A percentile compares a stretch with the other conserved stretches of the same genome.
phyloP scores from a whole-genome alignment of 2,113 vertebrate species.

The Orycteropus afer region DNA sequence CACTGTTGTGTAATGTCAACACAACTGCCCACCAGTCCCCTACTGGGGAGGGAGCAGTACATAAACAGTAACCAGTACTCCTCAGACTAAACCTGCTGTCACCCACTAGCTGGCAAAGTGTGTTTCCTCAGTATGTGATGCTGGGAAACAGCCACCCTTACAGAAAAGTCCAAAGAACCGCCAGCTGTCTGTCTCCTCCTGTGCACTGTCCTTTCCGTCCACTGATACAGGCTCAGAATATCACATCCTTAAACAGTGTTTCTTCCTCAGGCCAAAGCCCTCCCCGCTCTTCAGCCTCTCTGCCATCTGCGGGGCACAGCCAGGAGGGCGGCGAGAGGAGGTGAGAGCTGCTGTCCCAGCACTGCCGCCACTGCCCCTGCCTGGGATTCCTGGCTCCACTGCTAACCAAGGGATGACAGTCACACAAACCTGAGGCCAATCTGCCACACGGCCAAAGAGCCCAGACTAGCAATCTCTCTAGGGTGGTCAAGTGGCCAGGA shows the following conservation, averaged over 20 bases:
- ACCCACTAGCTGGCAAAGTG: background rate
- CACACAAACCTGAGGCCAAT: background rate
- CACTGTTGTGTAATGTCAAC: background rate
- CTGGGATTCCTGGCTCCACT: background rate
- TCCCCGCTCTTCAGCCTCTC: background rate
- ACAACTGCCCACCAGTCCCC: background rate
- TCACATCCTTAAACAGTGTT: background rate
- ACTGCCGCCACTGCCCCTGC: background rate
- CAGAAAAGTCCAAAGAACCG: background rate
- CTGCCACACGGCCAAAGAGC: background rate
- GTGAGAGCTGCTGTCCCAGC: background rate
- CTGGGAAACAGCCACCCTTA: background rate
- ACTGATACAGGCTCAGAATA: background rate
- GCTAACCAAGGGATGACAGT: background rate
- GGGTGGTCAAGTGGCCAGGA: background rate
- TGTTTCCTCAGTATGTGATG: background rate
- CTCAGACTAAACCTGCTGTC: background rate
- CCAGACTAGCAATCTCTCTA: background rate
- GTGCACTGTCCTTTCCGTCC: background rate
- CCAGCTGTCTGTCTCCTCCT: background rate
- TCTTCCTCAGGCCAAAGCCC: background rate
- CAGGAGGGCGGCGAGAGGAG: background rate
- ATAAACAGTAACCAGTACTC: background rate
- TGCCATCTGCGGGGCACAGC: accelerated
- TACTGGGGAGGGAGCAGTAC: background rate